Evolutionary conservation across 2,888 invertebrate genomes (phyloP).

Genomic region (Aphodius granarius): DNA sequence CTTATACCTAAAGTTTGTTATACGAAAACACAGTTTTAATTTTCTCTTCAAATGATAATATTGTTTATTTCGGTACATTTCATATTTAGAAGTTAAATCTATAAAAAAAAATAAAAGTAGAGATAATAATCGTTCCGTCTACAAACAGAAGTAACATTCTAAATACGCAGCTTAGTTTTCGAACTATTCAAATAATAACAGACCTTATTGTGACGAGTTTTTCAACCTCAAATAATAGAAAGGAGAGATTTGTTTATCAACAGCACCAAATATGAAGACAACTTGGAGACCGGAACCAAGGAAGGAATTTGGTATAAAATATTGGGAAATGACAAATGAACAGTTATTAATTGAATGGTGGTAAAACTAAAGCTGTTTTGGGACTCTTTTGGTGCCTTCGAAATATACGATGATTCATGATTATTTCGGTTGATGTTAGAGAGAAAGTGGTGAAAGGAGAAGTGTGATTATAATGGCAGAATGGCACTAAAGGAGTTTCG

Average conservation of each 20-base stretch:
- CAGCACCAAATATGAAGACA: too few species aligned
- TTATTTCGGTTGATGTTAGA: neutral
- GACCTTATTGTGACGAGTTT: too few species aligned
- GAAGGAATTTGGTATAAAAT: too few species aligned
- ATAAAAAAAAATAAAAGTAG: neutral
- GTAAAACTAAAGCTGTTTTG: neutral
- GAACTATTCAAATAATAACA: neutral
- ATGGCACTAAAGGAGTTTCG: neutral
- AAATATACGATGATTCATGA: neutral
- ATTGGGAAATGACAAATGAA: too few species aligned
- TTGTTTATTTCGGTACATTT: neutral
- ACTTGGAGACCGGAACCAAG: too few species aligned
- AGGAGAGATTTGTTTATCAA: too few species aligned
- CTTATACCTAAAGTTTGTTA: slow-evolving; percentile 18
- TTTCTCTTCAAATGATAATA: neutral
- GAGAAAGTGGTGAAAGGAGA: neutral
- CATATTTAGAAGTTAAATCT: slow-evolving; percentile 15
- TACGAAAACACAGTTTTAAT: slow-evolving; percentile 8
- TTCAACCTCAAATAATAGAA: too few species aligned
- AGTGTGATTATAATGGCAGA: neutral
- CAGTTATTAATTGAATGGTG: neutral
- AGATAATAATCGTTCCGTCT: neutral
- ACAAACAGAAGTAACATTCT: neutral
- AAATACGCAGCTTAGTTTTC: neutral
- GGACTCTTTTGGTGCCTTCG: neutral